These are phyloP conservation scores for Charaxes varanes DNA, from an alignment of 1,140 invertebrate genomes.

Conservation along the genomic window DNA sequence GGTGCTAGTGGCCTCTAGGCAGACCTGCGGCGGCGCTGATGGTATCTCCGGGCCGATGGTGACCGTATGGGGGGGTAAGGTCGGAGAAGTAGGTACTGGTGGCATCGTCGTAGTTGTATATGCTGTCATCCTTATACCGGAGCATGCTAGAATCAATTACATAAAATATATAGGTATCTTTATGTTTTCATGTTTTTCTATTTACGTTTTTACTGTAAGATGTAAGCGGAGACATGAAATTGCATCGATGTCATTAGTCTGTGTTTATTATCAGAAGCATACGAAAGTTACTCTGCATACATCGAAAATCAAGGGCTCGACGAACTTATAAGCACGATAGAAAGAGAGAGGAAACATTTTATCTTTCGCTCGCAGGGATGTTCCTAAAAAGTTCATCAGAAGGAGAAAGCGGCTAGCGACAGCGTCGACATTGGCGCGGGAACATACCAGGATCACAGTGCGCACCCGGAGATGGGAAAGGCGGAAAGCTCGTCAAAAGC, in stretches of 20 bases:
- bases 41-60: slow-evolving; percentile 29
- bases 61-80: slow-evolving; percentile 13
- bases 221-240: too few relatives aligned
- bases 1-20: slow-evolving; percentile 32
- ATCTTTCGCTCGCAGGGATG: slow-evolving; percentile 24
- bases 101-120: slow-evolving; percentile 21
- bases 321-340: background rate
- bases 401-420: slow-evolving; percentile 70
- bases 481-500: slow-evolving; percentile 54
- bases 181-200: too few relatives aligned
- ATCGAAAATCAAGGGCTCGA: too few relatives aligned
- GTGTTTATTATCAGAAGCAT: background rate
- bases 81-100: slow-evolving; percentile 17
- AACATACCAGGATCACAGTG: slow-evolving; percentile 65
- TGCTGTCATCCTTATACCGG: too few relatives aligned
- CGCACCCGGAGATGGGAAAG: slow-evolving; percentile 23
- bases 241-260: too few relatives aligned
- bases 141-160: too few relatives aligned
- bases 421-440: slow-evolving; percentile 60
- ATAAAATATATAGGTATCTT: too few relatives aligned
- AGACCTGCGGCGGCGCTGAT: slow-evolving; percentile 26
- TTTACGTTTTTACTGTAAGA: too few relatives aligned
- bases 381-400: slow-evolving; percentile 46
- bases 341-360: slow-evolving; percentile 18
- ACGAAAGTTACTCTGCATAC: too few relatives aligned